Evolutionary conservation across 2,888 invertebrate species (phyloP).

Genomic region (Euzetes globulus): DNA sequence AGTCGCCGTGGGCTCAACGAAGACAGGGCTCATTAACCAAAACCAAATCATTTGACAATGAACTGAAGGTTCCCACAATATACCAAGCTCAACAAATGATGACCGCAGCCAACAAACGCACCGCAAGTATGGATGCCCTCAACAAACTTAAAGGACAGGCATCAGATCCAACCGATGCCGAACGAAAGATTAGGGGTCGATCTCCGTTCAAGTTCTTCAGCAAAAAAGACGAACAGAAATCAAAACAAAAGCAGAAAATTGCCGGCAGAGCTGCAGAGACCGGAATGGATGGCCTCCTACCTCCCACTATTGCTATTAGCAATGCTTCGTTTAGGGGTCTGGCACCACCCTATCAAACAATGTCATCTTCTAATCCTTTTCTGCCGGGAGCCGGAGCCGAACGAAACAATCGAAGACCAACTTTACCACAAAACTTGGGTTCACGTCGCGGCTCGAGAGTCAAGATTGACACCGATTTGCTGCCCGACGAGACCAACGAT

Average conservation of each 20-base stretch:
- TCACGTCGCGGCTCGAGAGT: slow-evolving; percentile 36
- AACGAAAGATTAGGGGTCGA: slow-evolving; percentile 64
- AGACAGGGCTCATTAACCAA: slow-evolving; percentile 39
- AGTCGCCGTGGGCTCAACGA: slow-evolving; percentile 31
- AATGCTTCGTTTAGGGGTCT: slow-evolving; percentile 36
- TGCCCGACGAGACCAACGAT: slow-evolving; percentile 63
- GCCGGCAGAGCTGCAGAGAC: slow-evolving; percentile 47
- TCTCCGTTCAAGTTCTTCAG: slow-evolving; percentile 91
- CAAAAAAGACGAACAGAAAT: slow-evolving; percentile 53
- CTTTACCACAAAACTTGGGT: slow-evolving; percentile 15
- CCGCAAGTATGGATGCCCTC: slow-evolving; percentile 45
- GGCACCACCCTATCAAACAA: slow-evolving; percentile 33
- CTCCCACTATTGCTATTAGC: slow-evolving; percentile 33
- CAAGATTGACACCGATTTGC: slow-evolving; percentile 36
- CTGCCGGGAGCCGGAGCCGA: slow-evolving; percentile 37
- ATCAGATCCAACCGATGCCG: slow-evolving; percentile 49
- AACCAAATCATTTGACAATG: slow-evolving; percentile 42
- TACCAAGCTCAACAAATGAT: slow-evolving; percentile 37
- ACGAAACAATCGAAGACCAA: slow-evolving; percentile 35
- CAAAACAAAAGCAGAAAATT: slow-evolving; percentile 24
- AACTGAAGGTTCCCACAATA: slow-evolving; percentile 38
- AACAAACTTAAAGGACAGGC: slow-evolving; percentile 45
- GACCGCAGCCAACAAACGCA: slow-evolving; percentile 44
- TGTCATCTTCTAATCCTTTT: slow-evolving; percentile 1
- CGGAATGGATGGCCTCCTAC: slow-evolving; percentile 38